Percentiles rank a stretch among this genome's conserved stretches.
phyloP scores from a whole-genome alignment of 2,113 vertebrate genomes.

The Engraulis encrasicolus region DNA sequence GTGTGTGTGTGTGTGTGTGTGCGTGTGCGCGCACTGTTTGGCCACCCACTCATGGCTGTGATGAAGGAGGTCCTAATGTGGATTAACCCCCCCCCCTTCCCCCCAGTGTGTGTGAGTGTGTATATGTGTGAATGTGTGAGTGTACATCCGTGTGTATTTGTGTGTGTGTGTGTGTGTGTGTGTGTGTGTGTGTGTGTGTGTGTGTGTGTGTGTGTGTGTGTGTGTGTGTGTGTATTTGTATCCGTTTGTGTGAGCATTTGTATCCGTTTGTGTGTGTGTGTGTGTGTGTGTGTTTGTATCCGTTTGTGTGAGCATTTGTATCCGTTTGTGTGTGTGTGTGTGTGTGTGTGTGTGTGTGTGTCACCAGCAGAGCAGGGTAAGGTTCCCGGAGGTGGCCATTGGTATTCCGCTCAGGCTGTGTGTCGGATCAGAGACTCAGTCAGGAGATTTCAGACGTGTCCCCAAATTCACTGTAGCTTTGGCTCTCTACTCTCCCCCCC shows the following conservation, averaged over 20 bases:
- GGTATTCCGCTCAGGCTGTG: neutral
- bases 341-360: neutral
- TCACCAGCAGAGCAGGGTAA: neutral
- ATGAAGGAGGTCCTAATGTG: neutral
- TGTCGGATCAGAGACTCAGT: conserved; percentile 12
- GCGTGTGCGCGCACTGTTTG: conserved; percentile 35
- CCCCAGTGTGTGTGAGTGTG: neutral
- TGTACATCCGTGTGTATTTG: neutral
- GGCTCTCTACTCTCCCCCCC: neutral
- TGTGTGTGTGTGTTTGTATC: neutral
- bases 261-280: too few species aligned
- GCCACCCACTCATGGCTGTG: neutral
- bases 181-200: too few species aligned
- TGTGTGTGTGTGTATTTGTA: too few species aligned
- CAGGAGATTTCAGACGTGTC: conserved; percentile 12
- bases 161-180: neutral
- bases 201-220: too few species aligned
- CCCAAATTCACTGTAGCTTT: neutral
- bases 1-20: conserved; percentile 46
- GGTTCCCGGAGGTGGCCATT: neutral
- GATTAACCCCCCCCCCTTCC: neutral
- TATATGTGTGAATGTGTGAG: neutral
- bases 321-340: neutral
- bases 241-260: too few species aligned
- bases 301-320: too few species aligned